Base-by-base conservation (phyloP, 2,113 vertebrate species). In the Gallinago media region DNA sequence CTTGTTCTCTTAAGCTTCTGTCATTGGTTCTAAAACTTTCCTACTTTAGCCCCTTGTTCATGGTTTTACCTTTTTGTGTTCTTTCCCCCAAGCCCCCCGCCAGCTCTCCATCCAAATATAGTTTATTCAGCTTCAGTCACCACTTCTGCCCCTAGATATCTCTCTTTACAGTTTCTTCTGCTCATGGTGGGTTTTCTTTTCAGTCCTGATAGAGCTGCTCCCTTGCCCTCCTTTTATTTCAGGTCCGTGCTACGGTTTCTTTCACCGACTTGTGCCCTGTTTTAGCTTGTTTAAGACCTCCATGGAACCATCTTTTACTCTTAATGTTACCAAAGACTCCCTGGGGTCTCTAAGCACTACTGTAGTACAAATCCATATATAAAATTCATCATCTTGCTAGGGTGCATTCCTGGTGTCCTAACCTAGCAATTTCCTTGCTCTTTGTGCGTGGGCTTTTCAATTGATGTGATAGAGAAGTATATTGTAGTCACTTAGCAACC, bases 401-500 rank as follows among this genome's bases (percentile, higher is more conserved):
- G 55, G 42, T 65, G 46, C 42, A 74, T 84, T 96, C 61, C 70
- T 66, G 47, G 62, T 94, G 70, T 86, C 94, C 93, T 92, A 87
- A 93, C 79, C 73, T 67, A 93, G 87, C 91, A 85, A 93, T 93
- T 95, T 94, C 47, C 46, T 82, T 65, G 65, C 74, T 93, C 59
- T 73, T 70, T 59, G 31, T 55, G 89, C 2, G 25, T 95, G 73
- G 85, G 85, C 36, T 95, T 95, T 87, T 76, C 77, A 76, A 79
- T 52, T 47, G 10, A 88, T 67, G 85, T 49, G 84, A 85, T 50
- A 79, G 65, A 81, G 91, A 89, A 94, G 55, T 82, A 52, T 74
- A 88, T 17, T 62, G 77, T 72, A 92, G 94, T 96, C 95, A 93
- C 95, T 96, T 95, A 97, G 95, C 96, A 97, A 97, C 96, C 58